Base-by-base conservation (phyloP, 1,140 invertebrate species). In the Protaetia brevitarsis region DNA sequence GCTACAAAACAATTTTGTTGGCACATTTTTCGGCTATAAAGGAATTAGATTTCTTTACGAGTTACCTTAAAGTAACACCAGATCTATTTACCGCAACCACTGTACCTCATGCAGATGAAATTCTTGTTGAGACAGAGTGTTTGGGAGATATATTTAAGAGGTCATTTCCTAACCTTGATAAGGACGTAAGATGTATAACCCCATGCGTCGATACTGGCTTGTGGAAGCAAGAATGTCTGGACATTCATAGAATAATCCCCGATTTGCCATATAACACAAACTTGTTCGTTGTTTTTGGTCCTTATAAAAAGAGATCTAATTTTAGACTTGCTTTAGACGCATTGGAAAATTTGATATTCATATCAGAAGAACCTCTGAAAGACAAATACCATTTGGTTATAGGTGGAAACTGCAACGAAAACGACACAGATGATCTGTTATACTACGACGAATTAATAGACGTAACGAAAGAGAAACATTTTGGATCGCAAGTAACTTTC, bases 401-500 rank as follows among this genome's bases (percentile, higher is more conserved):
- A 30, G 76, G 72, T 3, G 74, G 76, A 11, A 69, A 74, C 45
- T 75, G 71, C 36, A 72, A 27, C 13, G 68, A 71, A n/a, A 34
- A 64, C 23, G 67, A 63, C 2, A 27, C 63, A 3, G 66, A 72
- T 0, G 69, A 76, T 51, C 66, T 67, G 23, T 29, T 71, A 4
- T 71, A 75, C 29, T 76, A 76, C 41, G 67, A 71, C 8, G 67
- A 75, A 65, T 51, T 77, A 34, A 59, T 74, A 31, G 69, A 68
- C 7, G 23, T 28, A 2, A 65, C 69, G 1, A 74, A 75, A 59
- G 69, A 72, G 26, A 68, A 72, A 36, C 29, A 66, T 21, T 75
- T 68, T 29, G 72, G 72, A 7, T 69, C 72, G 0, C 74, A 77
- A 64, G 69, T 77, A 0, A 75, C 74, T 2, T 71, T 77, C 51